A percentile compares a stretch with the other conserved stretches of the same genome.
Conservation (phyloP, 2,113 vertebrate genomes). For the Rattus rattus region DNA sequence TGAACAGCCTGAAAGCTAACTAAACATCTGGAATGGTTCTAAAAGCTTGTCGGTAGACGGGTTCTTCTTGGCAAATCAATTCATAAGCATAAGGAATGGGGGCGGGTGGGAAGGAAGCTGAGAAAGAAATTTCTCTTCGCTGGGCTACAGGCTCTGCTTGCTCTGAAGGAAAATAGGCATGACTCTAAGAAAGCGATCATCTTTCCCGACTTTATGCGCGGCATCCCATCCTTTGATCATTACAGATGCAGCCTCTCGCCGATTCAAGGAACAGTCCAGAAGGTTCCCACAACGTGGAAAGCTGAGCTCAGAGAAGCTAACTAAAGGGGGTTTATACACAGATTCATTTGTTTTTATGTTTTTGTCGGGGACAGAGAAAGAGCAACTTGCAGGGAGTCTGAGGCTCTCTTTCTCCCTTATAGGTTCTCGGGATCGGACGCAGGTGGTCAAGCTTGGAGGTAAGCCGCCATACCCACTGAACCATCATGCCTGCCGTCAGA, state of each 20-base stretch:
- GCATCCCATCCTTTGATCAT: background rate
- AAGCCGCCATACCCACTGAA: background rate
- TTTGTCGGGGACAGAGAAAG: background rate
- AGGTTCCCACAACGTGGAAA: too few species aligned
- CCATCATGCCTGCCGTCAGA: background rate
- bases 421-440: background rate
- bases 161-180: background rate
- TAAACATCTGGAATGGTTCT: constrained; percentile 73
- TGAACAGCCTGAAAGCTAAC: constrained; percentile 63
- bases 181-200: background rate
- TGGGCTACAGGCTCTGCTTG: background rate
- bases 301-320: background rate
- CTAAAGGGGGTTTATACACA: background rate
- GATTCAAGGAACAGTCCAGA: too few species aligned
- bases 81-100: constrained; percentile 26
- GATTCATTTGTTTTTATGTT: background rate
- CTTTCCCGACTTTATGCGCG: background rate
- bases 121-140: background rate
- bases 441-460: background rate
- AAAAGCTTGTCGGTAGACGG: constrained; percentile 55
- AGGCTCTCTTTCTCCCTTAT: background rate
- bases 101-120: background rate
- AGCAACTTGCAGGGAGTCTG: too few species aligned
- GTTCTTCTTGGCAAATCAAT: constrained; percentile 74
- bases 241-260: background rate